Evolutionary conservation across 2,888 invertebrate genomes (phyloP).

Genomic region (Dicyrtoma fusca): DNA sequence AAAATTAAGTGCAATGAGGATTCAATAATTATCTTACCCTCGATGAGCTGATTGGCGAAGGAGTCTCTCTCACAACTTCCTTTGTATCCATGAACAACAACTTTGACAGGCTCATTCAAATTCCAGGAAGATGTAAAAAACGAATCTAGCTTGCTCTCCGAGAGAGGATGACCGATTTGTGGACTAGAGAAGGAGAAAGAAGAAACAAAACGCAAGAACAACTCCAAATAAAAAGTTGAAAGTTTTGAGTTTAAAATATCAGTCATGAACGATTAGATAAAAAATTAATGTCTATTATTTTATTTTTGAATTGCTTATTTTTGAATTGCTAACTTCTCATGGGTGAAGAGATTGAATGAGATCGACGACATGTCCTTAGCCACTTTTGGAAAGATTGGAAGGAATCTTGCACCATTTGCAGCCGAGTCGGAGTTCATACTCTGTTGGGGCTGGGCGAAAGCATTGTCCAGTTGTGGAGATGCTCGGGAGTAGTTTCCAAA

Average conservation of each 20-base stretch:
- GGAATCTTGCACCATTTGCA: no score
- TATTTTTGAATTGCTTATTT: neutral
- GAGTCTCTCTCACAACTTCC: slow-evolving; percentile 26
- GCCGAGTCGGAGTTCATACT: neutral
- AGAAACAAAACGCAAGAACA: neutral
- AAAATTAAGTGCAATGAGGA: neutral
- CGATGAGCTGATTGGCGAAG: slow-evolving; percentile 28
- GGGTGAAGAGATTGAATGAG: slow-evolving; percentile 28
- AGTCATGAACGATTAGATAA: neutral
- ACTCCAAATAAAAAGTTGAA: neutral
- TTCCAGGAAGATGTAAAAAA: slow-evolving; percentile 28
- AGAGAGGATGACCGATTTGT: neutral
- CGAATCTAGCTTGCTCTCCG: slow-evolving; percentile 6
- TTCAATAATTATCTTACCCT: slow-evolving; percentile 22
- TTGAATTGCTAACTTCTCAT: slow-evolving; percentile 16
- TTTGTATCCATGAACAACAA: slow-evolving; percentile 53
- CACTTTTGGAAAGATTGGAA: neutral
- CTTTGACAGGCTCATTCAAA: slow-evolving; percentile 40
- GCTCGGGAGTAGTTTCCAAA: neutral
- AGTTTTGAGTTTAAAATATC: neutral
- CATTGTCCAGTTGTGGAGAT: neutral
- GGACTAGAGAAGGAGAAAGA: neutral
- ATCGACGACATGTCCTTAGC: neutral
- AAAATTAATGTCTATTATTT: neutral
- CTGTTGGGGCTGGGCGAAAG: neutral